Evolutionary conservation across 2,113 vertebrate genomes (phyloP).

Genomic region (Herpetotheres cachinnans): DNA sequence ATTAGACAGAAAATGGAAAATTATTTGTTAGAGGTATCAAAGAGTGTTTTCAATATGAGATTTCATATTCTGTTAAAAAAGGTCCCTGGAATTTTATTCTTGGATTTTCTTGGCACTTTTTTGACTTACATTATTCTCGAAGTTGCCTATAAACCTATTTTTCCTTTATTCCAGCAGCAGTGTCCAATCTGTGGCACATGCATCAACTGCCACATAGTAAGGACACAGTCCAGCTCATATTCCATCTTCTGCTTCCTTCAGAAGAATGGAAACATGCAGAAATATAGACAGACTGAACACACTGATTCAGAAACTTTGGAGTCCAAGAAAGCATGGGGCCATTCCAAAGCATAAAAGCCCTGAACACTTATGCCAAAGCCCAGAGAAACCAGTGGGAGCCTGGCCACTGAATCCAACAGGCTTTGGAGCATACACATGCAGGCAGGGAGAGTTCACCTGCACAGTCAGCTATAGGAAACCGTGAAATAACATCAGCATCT

Average conservation of each 20-base stretch:
- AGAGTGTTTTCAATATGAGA: background rate
- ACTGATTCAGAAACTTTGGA: background rate
- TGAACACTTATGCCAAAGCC: background rate
- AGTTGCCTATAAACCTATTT: slow-evolving; percentile 9
- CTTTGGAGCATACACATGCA: background rate
- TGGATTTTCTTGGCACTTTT: slow-evolving; percentile 7
- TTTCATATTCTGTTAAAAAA: background rate
- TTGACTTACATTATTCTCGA: background rate
- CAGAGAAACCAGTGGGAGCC: background rate
- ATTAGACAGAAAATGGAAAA: background rate
- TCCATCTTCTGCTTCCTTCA: background rate
- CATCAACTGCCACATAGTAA: slow-evolving; percentile 41
- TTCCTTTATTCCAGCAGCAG: slow-evolving; percentile 5
- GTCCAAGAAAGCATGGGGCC: background rate
- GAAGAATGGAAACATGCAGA: slow-evolving; percentile 8
- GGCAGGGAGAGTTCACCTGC: background rate
- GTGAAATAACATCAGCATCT: background rate
- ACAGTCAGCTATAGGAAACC: background rate
- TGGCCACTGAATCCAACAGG: background rate
- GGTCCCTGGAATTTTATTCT: background rate
- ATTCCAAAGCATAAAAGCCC: background rate
- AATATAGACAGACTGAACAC: background rate
- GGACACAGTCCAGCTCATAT: background rate
- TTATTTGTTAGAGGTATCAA: background rate
- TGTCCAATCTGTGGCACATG: background rate